These are phyloP conservation scores for Synodontis membranacea DNA, from an alignment of 2,113 vertebrate species.

Conservation along the genomic window DNA sequence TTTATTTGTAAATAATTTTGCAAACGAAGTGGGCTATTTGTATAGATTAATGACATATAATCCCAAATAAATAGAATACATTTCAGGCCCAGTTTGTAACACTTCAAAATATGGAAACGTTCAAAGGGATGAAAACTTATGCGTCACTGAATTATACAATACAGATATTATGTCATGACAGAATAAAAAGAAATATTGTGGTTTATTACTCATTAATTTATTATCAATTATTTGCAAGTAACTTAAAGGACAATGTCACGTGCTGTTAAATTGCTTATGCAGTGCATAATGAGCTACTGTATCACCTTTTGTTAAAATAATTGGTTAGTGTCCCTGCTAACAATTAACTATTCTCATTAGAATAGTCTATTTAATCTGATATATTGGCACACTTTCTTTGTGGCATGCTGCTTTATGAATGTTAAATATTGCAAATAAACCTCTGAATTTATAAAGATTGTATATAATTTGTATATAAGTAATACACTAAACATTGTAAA, in stretches of 20 bases:
- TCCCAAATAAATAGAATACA: background rate
- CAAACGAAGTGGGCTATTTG: background rate
- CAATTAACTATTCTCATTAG: background rate
- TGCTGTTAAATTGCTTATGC: background rate
- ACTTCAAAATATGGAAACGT: background rate
- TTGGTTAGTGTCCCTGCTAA: background rate
- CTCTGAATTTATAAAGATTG: background rate
- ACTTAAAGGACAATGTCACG: background rate
- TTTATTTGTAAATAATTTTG: background rate
- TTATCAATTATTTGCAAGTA: background rate
- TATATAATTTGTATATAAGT: background rate
- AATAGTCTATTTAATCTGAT: background rate
- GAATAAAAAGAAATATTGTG: background rate
- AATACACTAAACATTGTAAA: background rate
- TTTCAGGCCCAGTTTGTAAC: background rate
- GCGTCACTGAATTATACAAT: background rate
- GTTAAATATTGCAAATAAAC: background rate
- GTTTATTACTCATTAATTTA: background rate
- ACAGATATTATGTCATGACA: background rate
- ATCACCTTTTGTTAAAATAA: background rate
- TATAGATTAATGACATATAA: background rate
- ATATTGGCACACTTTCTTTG: background rate
- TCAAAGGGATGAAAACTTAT: background rate
- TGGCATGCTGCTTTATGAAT: background rate
- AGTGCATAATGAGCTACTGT: background rate